Evolutionary conservation across 2,113 vertebrate genomes (phyloP).

Genomic region (Bufo bufo): DNA sequence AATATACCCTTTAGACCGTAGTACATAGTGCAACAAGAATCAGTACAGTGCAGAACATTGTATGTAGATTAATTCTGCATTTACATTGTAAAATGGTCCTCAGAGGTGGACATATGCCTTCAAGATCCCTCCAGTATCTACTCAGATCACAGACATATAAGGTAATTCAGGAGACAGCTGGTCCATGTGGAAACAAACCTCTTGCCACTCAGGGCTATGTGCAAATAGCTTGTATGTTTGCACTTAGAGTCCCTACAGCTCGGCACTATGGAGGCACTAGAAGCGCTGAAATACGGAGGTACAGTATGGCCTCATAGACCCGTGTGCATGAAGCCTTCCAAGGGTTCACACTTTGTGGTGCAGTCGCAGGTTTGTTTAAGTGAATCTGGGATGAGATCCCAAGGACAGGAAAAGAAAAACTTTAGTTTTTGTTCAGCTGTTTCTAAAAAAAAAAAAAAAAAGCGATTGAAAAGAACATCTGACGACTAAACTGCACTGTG

Average conservation of each 20-base stretch:
- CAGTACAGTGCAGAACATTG: no score
- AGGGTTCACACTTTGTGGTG: neutral
- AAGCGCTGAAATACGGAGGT: neutral
- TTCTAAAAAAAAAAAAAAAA: neutral
- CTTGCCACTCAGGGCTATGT: neutral
- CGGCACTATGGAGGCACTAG: neutral
- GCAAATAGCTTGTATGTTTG: neutral
- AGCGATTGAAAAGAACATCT: neutral
- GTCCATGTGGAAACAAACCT: neutral
- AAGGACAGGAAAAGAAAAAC: no score
- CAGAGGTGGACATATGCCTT: no score
- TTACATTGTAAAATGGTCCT: no score
- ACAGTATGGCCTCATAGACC: no score
- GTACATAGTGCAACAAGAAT: no score
- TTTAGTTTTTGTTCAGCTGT: neutral
- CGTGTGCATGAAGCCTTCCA: neutral
- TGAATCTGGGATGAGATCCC: neutral
- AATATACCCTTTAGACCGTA: no score
- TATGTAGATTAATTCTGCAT: no score
- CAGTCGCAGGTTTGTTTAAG: neutral
- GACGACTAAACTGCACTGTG: neutral
- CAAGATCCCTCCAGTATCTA: no score
- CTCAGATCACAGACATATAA: neutral
- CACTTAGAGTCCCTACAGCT: neutral
- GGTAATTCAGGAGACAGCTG: neutral